Base-by-base conservation (phyloP, 2,888 invertebrate species). In the Lymantria dispar region DNA sequence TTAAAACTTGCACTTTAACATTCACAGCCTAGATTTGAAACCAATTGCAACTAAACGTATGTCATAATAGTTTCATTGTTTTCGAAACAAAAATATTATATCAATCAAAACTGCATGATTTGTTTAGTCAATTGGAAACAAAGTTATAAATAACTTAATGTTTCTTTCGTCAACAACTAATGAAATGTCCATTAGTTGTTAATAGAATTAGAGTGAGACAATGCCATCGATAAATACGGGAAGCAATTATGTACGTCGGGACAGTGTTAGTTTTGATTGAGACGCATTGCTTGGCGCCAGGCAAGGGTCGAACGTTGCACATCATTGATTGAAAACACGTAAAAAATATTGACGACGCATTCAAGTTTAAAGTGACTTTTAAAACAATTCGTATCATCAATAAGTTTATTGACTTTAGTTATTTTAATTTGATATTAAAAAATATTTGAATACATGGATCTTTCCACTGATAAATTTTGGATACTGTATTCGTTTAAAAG, bases 191-290 rank as follows among this genome's bases (percentile, higher is more conserved):
- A 65, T 61, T 74, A 72, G 75, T 73, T 68, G 76, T 74, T 76
- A 78, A 85, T 85, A 73, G 70, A 80, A 81, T 85, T 83, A 82
- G 81, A 81, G 76, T 74, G 80, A 78, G 78, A 87, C 84, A 81
- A 81, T 77, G 70, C 68, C 60, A 62, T 58, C 68, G 72, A 78
- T 77, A 75, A 76, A 71, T 65, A 74, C 74, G 76, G 76, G 80
- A 79, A 82, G 76, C 72, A 74, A 81, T 83, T 82, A 80, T 73
- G 53, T 45, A 48, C 46, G 56, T 48, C 54, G 29, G 47, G 69
- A 62, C 60, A 56, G 61, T 78, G 70, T 70, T 72, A 74, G 67
- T 69, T 65, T 69, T 74, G 77, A 80, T 81, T 78, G 76, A 76
- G 78, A 77, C 72, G 71, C 70, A 78, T 74, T 65, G 70, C 59